Evolutionary conservation across 2,888 invertebrate genomes (phyloP).

Genomic region (Nymphalis c-album): DNA sequence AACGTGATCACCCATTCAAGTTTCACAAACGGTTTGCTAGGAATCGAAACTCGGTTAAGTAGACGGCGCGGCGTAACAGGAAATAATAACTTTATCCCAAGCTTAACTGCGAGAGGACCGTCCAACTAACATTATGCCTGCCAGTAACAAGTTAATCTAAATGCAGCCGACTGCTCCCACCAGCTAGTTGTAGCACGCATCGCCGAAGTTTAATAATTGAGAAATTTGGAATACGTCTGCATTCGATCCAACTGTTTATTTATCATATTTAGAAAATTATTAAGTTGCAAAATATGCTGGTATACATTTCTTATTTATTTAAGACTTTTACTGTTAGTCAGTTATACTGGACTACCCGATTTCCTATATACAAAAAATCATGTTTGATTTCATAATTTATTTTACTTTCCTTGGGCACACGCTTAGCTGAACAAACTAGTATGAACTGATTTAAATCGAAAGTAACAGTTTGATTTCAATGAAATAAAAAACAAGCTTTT

Average conservation of each 20-base stretch:
- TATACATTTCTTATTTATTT: too few species aligned
- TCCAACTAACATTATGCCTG: slow-evolving; percentile 79
- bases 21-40: slow-evolving; percentile 71
- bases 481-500: too few species aligned
- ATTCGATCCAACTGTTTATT: slow-evolving; percentile 53
- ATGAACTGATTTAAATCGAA: too few species aligned
- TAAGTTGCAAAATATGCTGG: too few species aligned
- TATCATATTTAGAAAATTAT: background rate
- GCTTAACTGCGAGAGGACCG: slow-evolving; percentile 74
- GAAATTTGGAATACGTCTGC: slow-evolving; percentile 66
- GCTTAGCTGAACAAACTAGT: too few species aligned
- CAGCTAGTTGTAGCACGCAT: slow-evolving; percentile 71
- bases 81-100: slow-evolving; percentile 79
- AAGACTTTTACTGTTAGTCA: too few species aligned
- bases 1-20: slow-evolving; percentile 77
- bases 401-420: too few species aligned
- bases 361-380: too few species aligned
- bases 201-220: slow-evolving; percentile 72
- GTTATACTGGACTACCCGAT: too few species aligned
- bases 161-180: slow-evolving; percentile 73
- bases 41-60: slow-evolving; percentile 76
- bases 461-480: too few species aligned
- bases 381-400: too few species aligned
- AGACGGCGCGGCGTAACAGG: slow-evolving; percentile 73
- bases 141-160: slow-evolving; percentile 81